A percentile compares a stretch with the other conserved stretches of the same genome.
Conservation (phyloP, 2,888 invertebrate species). For the Loripinus fragilis region DNA sequence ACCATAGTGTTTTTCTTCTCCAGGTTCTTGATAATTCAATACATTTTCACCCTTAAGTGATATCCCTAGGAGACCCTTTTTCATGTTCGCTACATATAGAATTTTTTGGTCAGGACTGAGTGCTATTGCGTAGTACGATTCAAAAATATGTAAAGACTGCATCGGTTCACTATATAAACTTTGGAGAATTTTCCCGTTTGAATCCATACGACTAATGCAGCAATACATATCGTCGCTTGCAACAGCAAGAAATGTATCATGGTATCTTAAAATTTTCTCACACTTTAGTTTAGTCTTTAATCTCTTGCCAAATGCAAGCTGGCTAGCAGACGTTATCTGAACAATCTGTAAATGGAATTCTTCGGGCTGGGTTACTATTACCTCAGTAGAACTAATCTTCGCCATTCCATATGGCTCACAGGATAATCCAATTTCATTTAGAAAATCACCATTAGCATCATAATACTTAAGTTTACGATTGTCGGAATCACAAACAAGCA, state of each 20-base stretch:
- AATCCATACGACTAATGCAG: not conserved
- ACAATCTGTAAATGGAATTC: not conserved
- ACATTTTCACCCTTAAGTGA: not conserved
- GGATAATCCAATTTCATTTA: not conserved
- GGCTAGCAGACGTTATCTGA: not conserved
- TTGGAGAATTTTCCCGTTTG: not conserved
- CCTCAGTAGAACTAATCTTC: not conserved
- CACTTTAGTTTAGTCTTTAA: not conserved
- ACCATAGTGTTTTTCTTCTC: not conserved
- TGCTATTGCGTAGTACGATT: not conserved
- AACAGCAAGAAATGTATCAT: not conserved
- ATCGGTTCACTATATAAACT: not conserved
- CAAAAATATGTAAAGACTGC: not conserved
- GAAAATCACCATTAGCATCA: not conserved
- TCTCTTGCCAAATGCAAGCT: not conserved
- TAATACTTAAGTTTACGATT: not conserved
- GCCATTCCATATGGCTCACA: slow-evolving; percentile 1
- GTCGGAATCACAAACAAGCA: not conserved
- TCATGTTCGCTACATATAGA: not conserved
- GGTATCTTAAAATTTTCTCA: not conserved
- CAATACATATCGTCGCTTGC: slow-evolving; percentile 1
- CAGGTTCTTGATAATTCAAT: not conserved
- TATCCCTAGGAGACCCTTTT: not conserved
- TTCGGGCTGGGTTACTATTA: not conserved
- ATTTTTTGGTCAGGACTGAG: not conserved